These are phyloP conservation scores for Buphagus erythrorhynchus DNA, from an alignment of 2,797 vertebrate genomes.

Conservation along the genomic window DNA sequence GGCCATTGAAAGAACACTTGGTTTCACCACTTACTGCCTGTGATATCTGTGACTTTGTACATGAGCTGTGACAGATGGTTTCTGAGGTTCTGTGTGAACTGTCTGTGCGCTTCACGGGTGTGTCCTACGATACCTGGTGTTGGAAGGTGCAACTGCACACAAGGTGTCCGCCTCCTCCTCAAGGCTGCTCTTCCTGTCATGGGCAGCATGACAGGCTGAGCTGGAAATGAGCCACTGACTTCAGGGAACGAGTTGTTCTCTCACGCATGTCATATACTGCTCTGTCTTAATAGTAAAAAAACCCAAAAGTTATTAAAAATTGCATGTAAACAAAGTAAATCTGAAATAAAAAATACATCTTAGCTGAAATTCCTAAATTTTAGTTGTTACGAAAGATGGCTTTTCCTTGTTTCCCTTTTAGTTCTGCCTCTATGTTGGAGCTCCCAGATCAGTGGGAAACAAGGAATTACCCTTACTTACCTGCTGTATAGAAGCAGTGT, in stretches of 20 bases:
- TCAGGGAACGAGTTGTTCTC: background rate
- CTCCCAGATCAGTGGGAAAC: background rate
- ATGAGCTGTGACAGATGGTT: background rate
- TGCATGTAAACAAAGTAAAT: background rate
- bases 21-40: background rate
- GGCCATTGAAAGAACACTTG: background rate
- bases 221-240: background rate
- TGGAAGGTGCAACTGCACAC: background rate
- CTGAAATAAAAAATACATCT: background rate
- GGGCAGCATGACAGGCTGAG: background rate
- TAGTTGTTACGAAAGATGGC: fast-evolving
- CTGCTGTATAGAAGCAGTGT: background rate
- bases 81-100: background rate
- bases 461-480: background rate
- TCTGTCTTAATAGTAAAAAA: background rate
- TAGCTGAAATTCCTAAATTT: background rate
- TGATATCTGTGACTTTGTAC: background rate
- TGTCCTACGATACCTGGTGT: fast-evolving
- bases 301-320: fast-evolving
- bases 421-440: background rate
- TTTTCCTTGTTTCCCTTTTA: background rate
- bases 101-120: fast-evolving
- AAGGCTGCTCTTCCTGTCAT: background rate
- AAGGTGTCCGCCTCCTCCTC: background rate
- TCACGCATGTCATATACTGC: background rate